These are phyloP conservation scores for Larimichthys polyactis DNA, from an alignment of 2,113 vertebrate genomes.

Conservation along the genomic window DNA sequence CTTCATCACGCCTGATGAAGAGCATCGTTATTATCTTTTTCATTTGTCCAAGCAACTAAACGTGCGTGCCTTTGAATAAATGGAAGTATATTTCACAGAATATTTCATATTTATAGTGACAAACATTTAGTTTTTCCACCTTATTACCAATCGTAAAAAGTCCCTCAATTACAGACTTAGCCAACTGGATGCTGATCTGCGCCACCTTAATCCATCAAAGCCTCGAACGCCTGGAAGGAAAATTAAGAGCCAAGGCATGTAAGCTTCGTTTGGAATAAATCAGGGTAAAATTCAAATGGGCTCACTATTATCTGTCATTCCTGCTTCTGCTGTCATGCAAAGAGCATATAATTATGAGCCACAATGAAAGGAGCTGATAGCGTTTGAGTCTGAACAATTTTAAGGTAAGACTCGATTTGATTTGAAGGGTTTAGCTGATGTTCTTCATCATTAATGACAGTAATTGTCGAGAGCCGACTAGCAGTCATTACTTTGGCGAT, in stretches of 20 bases:
- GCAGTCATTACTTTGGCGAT: conserved; percentile 18
- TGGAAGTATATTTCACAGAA: conserved; percentile 8
- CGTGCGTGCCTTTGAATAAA: conserved; percentile 24
- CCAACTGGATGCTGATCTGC: conserved; percentile 53
- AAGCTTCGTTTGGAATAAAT: conserved; percentile 54
- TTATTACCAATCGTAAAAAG: conserved; percentile 52
- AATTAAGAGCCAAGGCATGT: conserved; percentile 48
- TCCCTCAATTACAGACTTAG: conserved; percentile 40
- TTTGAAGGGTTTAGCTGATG: conserved; percentile 31
- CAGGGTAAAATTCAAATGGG: conserved; percentile 40
- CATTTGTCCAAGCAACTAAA: conserved; percentile 29
- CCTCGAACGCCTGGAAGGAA: conserved; percentile 26
- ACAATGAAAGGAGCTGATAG: conserved; percentile 25
- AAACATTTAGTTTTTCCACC: conserved; percentile 25
- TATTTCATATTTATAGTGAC: conserved; percentile 23
- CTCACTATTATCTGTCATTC: conserved; percentile 49
- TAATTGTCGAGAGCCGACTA: conserved; percentile 5
- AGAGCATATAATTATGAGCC: conserved; percentile 48
- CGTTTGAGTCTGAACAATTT: conserved; percentile 6
- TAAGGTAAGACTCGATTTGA: conserved; percentile 6
- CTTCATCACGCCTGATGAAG: conserved; percentile 37
- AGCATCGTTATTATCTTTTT: conserved; percentile 50
- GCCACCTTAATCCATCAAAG: conserved; percentile 54
- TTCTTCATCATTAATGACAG: conserved; percentile 21
- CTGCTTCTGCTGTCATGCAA: conserved; percentile 31